Conservation (phyloP, 2,797 vertebrate species). For the Rhadinocentrus ornatus region DNA sequence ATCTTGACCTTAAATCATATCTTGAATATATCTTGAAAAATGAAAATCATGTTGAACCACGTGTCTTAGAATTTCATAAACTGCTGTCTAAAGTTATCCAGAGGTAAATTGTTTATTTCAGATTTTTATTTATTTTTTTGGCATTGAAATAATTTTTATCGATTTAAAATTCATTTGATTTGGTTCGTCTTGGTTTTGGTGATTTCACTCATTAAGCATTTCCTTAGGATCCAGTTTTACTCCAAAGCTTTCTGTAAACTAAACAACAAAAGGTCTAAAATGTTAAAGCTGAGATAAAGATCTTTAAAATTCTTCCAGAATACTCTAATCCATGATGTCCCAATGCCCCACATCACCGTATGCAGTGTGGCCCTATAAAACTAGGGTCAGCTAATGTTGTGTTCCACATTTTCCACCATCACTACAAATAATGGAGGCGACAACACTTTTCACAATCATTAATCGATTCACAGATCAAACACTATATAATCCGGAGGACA, state of each 20-base stretch:
- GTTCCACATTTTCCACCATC: conserved; percentile 31
- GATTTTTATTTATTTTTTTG: neutral
- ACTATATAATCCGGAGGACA: conserved; percentile 43
- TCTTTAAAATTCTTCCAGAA: conserved; percentile 44
- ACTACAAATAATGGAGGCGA: conserved; percentile 51
- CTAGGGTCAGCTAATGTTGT: conserved; percentile 64
- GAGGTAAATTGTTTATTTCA: neutral
- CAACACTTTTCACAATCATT: conserved; percentile 62
- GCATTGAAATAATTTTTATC: conserved; percentile 19
- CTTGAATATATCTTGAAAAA: neutral
- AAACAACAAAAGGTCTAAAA: conserved; percentile 18
- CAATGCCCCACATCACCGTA: conserved; percentile 22
- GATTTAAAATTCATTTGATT: conserved; percentile 12
- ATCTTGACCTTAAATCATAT: neutral
- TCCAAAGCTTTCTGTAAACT: neutral
- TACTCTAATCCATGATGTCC: conserved; percentile 30
- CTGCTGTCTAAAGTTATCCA: conserved; percentile 12
- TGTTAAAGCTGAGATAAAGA: conserved; percentile 30
- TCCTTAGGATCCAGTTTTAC: conserved; percentile 16
- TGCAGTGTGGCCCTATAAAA: conserved; percentile 76
- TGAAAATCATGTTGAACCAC: neutral
- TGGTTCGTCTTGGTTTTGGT: conserved; percentile 46
- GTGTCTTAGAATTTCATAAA: neutral
- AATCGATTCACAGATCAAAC: conserved; percentile 66
- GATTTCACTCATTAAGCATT: conserved; percentile 4